Percentiles rank a stretch among this genome's conserved stretches.
phyloP scores from a whole-genome alignment of 2,113 vertebrate genomes.

The Sitta europaea region DNA sequence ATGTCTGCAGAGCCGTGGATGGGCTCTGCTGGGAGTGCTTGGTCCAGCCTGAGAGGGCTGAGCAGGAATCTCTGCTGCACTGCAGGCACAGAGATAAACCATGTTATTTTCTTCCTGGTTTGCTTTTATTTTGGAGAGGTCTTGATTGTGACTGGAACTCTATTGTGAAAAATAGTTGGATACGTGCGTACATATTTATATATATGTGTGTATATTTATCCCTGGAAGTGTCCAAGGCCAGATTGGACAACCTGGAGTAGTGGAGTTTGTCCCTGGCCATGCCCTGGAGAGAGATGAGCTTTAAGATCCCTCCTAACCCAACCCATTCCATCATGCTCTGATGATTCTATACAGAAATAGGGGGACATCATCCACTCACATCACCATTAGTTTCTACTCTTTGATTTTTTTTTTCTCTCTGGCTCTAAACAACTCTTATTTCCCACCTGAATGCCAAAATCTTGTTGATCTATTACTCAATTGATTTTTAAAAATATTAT shows the following conservation, averaged over 20 bases:
- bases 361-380: not conserved
- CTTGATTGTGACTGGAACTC: not conserved
- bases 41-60: not conserved
- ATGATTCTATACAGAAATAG: not conserved
- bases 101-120: fast-evolving
- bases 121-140: not conserved
- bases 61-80: not conserved
- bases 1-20: not conserved
- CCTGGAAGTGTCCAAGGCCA: not conserved
- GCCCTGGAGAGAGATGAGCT: not conserved
- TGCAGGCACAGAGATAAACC: not conserved
- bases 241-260: not conserved
- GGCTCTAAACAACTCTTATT: not conserved
- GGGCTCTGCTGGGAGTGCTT: not conserved
- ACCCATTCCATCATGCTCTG: not conserved
- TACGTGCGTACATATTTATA: not conserved
- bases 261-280: not conserved
- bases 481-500: not conserved
- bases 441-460: not conserved
- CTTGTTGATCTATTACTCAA: not conserved
- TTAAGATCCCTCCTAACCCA: not conserved
- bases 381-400: not conserved
- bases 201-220: not conserved
- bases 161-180: not conserved
- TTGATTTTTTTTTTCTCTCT: not conserved